phyloP scores from a whole-genome alignment of 2,888 invertebrate species.

The Sinelater perroti region DNA sequence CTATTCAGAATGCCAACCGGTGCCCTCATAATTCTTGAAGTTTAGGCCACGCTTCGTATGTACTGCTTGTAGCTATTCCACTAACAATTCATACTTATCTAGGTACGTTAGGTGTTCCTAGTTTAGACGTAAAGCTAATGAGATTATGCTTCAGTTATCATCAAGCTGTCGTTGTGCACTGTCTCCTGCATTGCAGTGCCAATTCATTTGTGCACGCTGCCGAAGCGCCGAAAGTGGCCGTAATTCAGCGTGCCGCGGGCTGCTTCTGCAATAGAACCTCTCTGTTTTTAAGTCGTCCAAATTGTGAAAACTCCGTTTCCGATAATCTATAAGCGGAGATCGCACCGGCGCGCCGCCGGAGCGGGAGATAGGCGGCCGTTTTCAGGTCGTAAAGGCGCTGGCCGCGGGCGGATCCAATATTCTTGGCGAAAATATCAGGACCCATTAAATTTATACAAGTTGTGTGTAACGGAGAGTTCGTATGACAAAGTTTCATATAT shows the following conservation, averaged over 20 bases:
- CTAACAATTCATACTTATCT: constrained; percentile 31
- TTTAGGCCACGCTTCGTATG: constrained; percentile 6
- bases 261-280: constrained; percentile 26
- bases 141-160: constrained; percentile 26
- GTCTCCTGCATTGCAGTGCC: constrained; percentile 26
- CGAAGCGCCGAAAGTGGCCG: constrained; percentile 26
- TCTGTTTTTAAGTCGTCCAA: constrained; percentile 34
- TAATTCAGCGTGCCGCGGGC: constrained; percentile 19
- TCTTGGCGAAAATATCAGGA: constrained; percentile 9
- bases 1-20: no score
- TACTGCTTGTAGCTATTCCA: constrained; percentile 10
- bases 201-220: constrained; percentile 17
- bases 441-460: constrained; percentile 24
- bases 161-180: constrained; percentile 22
- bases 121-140: constrained; percentile 22
- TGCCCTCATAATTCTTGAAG: constrained; percentile 9
- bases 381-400: not conserved
- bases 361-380: not conserved
- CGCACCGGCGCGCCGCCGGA: not conserved
- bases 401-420: constrained; percentile 3
- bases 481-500: constrained; percentile 46
- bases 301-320: constrained; percentile 32
- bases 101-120: constrained; percentile 17
- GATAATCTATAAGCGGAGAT: constrained; percentile 29
- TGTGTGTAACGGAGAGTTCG: constrained; percentile 22